Conservation (phyloP, 2,888 invertebrate genomes). For the Neria commutata region DNA sequence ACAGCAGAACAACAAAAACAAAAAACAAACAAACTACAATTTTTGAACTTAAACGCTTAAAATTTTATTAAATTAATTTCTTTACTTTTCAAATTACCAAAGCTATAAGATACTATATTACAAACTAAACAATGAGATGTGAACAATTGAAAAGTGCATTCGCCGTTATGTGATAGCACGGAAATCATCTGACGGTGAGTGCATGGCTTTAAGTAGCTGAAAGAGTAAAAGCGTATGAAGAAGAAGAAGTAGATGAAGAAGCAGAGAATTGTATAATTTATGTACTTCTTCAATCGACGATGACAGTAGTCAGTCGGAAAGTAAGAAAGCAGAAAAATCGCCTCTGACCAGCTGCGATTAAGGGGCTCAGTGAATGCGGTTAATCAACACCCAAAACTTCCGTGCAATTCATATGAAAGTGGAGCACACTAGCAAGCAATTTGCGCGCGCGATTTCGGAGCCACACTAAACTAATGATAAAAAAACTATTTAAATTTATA, state of each 20-base stretch:
- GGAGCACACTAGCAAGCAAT: slow-evolving; percentile 18
- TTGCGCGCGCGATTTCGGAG: slow-evolving; percentile 38
- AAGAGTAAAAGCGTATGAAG: too few species aligned
- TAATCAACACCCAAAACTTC: slow-evolving; percentile 45
- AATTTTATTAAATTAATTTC: slow-evolving; percentile 19
- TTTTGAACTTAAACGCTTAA: slow-evolving; percentile 53
- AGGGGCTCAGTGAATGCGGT: slow-evolving; percentile 54
- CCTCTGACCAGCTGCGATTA: slow-evolving; percentile 46
- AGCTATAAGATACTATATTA: neutral
- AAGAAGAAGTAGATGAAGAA: too few species aligned
- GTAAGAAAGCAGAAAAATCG: slow-evolving; percentile 29
- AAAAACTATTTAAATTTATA: slow-evolving; percentile 31
- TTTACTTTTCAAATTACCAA: neutral
- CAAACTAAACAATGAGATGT: too few species aligned
- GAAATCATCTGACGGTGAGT: slow-evolving; percentile 47
- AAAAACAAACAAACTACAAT: slow-evolving; percentile 43
- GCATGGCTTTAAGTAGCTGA: neutral
- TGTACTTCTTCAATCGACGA: slow-evolving; percentile 16
- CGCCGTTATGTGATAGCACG: slow-evolving; percentile 41
- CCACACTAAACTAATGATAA: slow-evolving; percentile 25
- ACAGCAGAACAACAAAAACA: neutral
- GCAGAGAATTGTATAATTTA: slow-evolving; percentile 19
- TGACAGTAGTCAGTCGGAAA: neutral
- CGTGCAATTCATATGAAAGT: slow-evolving; percentile 35
- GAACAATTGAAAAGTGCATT: neutral